Conservation (phyloP, 2,797 vertebrate species). For the Brachymystax lenok region DNA sequence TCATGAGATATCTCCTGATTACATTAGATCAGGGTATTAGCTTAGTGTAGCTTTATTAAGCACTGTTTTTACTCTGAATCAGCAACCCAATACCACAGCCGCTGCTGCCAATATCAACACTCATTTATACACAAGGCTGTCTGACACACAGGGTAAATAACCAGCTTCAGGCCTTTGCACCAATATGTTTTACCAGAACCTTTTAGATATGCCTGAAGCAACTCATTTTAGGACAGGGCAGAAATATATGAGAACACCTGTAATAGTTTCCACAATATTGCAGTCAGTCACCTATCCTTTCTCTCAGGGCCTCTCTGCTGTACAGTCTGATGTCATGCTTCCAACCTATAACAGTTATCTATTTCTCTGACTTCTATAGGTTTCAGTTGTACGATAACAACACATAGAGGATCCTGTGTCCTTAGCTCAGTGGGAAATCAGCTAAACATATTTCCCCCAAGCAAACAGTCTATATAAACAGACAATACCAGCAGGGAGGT, state of each 20-base stretch:
- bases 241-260: neutral
- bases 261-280: neutral
- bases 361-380: neutral
- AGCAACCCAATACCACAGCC: neutral
- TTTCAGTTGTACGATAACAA: neutral
- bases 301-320: neutral
- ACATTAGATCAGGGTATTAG: neutral
- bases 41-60: neutral
- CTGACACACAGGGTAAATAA: too few relatives aligned
- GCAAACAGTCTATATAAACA: too few relatives aligned
- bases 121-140: too few relatives aligned
- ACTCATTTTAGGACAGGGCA: neutral
- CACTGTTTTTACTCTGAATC: neutral
- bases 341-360: neutral
- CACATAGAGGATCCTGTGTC: too few relatives aligned
- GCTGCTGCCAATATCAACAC: too few relatives aligned
- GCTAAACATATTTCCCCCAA: too few relatives aligned
- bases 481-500: too few relatives aligned
- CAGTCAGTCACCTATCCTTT: neutral
- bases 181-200: too few relatives aligned
- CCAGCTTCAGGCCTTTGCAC: too few relatives aligned
- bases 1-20: neutral
- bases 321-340: neutral
- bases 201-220: too few relatives aligned
- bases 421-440: too few relatives aligned